Evolutionary conservation across 2,113 vertebrate genomes (phyloP).

Genomic region (Neogobius melanostomus): DNA sequence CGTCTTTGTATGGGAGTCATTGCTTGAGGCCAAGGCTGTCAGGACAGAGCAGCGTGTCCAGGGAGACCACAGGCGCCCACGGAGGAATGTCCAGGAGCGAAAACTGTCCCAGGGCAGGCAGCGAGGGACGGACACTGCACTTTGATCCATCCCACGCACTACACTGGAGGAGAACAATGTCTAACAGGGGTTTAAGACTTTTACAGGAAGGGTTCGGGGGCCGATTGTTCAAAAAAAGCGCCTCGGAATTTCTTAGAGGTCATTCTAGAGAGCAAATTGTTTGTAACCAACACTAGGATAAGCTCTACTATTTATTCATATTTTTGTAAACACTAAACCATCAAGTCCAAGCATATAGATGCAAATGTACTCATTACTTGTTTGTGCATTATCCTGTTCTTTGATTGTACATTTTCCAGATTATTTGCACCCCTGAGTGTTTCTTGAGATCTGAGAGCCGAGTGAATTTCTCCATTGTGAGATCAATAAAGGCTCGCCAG

Average conservation of each 20-base stretch:
- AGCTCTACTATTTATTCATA: no score
- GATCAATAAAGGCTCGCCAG: no score
- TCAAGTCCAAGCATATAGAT: no score
- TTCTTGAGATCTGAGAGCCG: no score
- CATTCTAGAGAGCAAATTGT: background rate
- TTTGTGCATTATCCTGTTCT: no score
- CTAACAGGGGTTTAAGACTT: background rate
- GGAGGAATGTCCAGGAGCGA: slow-evolving; percentile 81
- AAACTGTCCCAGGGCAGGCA: slow-evolving; percentile 29
- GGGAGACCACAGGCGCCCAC: slow-evolving; percentile 77
- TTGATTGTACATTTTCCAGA: no score
- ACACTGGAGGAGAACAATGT: background rate
- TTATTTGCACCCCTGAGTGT: no score
- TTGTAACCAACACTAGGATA: no score
- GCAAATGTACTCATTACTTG: no score
- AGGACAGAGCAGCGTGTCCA: slow-evolving; percentile 79
- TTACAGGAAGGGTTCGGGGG: background rate
- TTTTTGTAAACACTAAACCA: no score
- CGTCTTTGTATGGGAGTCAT: slow-evolving; percentile 82
- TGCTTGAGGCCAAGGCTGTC: slow-evolving; percentile 73
- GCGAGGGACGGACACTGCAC: slow-evolving; percentile 27
- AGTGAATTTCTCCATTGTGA: no score
- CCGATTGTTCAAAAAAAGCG: background rate
- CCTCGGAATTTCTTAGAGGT: background rate
- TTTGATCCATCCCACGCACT: slow-evolving; percentile 16